Evolutionary conservation across 2,888 invertebrate genomes (phyloP).

Genomic region (Pemphredon lugubris): DNA sequence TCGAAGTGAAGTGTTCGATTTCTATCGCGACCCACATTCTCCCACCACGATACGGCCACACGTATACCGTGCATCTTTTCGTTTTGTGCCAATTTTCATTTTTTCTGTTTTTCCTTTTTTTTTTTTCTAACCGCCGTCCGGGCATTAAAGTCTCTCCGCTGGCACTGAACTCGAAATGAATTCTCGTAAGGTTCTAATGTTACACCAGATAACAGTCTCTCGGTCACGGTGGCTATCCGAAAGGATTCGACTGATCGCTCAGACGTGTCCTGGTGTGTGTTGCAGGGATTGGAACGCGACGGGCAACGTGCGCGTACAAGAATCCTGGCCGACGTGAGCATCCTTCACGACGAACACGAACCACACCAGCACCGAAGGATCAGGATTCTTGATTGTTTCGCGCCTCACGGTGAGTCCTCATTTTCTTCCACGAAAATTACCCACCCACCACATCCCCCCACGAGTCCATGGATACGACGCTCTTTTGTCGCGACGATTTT

Average conservation of each 20-base stretch:
- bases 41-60: too few species aligned
- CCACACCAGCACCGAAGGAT: constrained; percentile 76
- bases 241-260: constrained; percentile 63
- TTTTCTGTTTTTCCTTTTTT: too few species aligned
- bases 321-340: constrained; percentile 81
- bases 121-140: too few species aligned
- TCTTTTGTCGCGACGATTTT: too few species aligned
- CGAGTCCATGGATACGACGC: too few species aligned
- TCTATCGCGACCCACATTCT: too few species aligned
- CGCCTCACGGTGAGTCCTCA: constrained; percentile 77
- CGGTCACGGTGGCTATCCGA: constrained; percentile 53
- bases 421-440: constrained; percentile 12
- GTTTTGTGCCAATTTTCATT: too few species aligned
- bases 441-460: too few species aligned
- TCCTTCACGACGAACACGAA: constrained; percentile 74
- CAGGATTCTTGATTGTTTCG: constrained; percentile 77
- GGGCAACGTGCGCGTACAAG: constrained; percentile 80
- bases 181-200: constrained; percentile 23
- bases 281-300: constrained; percentile 81
- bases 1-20: too few species aligned
- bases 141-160: too few species aligned
- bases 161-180: too few species aligned
- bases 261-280: constrained; percentile 69
- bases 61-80: too few species aligned
- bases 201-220: constrained; percentile 50